Evolutionary conservation across 2,113 vertebrate species (phyloP).

Genomic region (Heterocephalus glaber): DNA sequence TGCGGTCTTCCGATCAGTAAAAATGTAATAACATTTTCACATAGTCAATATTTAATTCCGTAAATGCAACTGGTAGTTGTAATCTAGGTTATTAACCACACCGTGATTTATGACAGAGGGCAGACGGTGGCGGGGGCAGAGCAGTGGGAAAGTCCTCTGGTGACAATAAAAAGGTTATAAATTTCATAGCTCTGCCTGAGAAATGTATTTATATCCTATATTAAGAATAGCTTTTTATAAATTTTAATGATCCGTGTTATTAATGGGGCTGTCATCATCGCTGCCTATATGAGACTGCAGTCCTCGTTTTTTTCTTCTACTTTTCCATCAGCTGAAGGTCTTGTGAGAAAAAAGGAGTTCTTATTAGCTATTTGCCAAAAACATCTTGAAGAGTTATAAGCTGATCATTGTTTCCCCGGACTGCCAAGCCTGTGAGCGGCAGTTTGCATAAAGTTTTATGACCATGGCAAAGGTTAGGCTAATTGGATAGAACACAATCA

Average conservation of each 20-base stretch:
- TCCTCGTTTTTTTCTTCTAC: constrained; percentile 72
- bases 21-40: constrained; percentile 91
- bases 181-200: constrained; percentile 90
- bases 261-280: constrained; percentile 89
- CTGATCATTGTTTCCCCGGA: constrained; percentile 82
- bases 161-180: constrained; percentile 92
- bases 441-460: constrained; percentile 87
- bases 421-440: constrained; percentile 77
- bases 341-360: constrained; percentile 65
- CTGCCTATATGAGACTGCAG: constrained; percentile 81
- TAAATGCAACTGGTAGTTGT: constrained; percentile 91
- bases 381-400: constrained; percentile 83
- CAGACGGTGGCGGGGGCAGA: constrained; percentile 83
- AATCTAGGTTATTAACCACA: constrained; percentile 90
- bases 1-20: constrained; percentile 86
- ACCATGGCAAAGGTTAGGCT: constrained; percentile 73
- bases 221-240: constrained; percentile 93
- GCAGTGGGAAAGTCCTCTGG: constrained; percentile 88
- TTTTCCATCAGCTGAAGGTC: constrained; percentile 85
- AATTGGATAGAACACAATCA: constrained; percentile 86
- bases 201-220: constrained; percentile 91
- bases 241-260: constrained; percentile 95
- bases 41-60: constrained; percentile 93
- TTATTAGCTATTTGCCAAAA: constrained; percentile 85
- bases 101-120: constrained; percentile 88